Percentiles rank a stretch among this genome's conserved stretches.
phyloP scores from a whole-genome alignment of 2,797 vertebrate species.

The Diglossa cyanea region DNA sequence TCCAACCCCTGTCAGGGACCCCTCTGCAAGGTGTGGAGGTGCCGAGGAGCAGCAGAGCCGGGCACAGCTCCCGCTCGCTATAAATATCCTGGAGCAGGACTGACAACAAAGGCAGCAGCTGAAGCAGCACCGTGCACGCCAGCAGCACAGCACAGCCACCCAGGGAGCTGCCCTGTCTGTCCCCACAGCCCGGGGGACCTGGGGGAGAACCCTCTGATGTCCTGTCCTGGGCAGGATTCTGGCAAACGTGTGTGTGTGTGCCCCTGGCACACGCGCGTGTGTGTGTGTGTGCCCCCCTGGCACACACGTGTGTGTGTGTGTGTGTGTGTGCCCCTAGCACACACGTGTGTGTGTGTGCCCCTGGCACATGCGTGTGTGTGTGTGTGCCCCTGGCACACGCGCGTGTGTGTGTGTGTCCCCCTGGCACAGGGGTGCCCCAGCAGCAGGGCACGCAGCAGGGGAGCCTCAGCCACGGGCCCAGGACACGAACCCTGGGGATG shows the following conservation, averaged over 20 bases:
- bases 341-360: no score
- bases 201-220: rapidly evolving
- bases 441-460: background rate
- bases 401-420: no score
- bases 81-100: background rate
- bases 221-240: rapidly evolving
- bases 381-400: no score
- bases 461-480: rapidly evolving
- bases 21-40: background rate
- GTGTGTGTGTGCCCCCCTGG: no score
- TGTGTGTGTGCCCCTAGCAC: no score
- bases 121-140: rapidly evolving
- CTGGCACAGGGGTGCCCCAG: no score
- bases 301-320: no score
- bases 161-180: rapidly evolving
- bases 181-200: rapidly evolving
- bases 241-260: rapidly evolving
- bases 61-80: background rate
- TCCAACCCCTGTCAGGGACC: rapidly evolving
- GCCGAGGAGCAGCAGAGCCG: background rate
- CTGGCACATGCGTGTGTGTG: no score
- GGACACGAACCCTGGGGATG: background rate
- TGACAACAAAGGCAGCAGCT: background rate
- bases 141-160: background rate
- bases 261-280: background rate